Percentiles rank a stretch among this genome's conserved stretches.
Evolutionary conservation across 2,113 vertebrate species (phyloP).

Genomic region (Phasianus colchicus): DNA sequence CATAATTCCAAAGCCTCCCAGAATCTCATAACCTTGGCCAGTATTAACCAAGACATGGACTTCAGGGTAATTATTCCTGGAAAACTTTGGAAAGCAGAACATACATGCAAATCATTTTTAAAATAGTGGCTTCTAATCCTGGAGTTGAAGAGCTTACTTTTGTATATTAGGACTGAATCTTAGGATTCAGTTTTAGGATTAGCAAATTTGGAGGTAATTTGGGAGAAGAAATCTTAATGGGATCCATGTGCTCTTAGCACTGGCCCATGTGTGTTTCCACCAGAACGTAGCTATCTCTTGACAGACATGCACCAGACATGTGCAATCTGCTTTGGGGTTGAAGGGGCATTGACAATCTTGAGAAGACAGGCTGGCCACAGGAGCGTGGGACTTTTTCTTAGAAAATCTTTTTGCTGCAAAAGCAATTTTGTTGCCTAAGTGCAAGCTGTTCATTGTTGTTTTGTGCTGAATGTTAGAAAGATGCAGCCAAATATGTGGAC

Average conservation of each 20-base stretch:
- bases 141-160: not conserved
- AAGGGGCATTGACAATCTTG: not conserved
- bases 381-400: not conserved
- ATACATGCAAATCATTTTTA: fast-evolving
- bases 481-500: not conserved
- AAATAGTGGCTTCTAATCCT: not conserved
- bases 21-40: not conserved
- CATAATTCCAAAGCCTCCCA: not conserved
- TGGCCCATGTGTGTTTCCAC: not conserved
- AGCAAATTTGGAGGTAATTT: fast-evolving
- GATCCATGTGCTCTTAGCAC: not conserved
- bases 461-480: not conserved
- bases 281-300: not conserved
- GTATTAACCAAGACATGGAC: not conserved
- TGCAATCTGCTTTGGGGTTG: not conserved
- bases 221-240: not conserved
- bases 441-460: not conserved
- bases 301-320: fast-evolving
- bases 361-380: fast-evolving
- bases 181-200: not conserved
- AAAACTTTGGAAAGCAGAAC: not conserved
- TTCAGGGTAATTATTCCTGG: not conserved
- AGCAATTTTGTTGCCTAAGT: not conserved
- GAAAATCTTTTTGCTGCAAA: not conserved
- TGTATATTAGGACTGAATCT: not conserved